Percentiles rank a stretch among this genome's conserved stretches.
Evolutionary conservation across 2,888 invertebrate species (phyloP).

Genomic region (Plagodis dolabraria): DNA sequence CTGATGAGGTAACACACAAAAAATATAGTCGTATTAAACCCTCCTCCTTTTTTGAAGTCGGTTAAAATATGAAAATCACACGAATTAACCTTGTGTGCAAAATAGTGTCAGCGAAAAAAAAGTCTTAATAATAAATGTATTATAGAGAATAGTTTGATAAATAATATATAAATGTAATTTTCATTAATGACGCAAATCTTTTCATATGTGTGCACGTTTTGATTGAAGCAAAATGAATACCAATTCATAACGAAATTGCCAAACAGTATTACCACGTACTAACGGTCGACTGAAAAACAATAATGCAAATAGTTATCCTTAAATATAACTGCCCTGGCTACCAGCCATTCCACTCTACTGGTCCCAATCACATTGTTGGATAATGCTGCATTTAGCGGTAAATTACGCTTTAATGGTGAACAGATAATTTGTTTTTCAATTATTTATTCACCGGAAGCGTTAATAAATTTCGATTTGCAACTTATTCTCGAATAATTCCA

Average conservation of each 20-base stretch:
- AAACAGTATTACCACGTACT: slow-evolving; percentile 27
- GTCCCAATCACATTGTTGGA: slow-evolving; percentile 14
- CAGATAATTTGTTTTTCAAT: slow-evolving; percentile 14
- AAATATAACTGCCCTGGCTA: slow-evolving; percentile 18
- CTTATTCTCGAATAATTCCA: background rate
- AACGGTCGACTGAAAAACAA: slow-evolving; percentile 31
- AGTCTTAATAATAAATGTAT: too few species aligned
- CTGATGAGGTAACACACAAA: too few species aligned
- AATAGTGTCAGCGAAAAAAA: too few species aligned
- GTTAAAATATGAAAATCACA: too few species aligned
- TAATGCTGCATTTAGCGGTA: slow-evolving; percentile 8
- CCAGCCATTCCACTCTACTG: slow-evolving; percentile 9
- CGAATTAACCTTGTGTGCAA: too few species aligned
- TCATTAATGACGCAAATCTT: too few species aligned
- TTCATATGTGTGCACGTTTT: too few species aligned
- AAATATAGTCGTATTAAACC: too few species aligned
- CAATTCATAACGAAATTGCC: background rate
- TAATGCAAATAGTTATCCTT: slow-evolving; percentile 30
- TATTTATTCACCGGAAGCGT: slow-evolving; percentile 10
- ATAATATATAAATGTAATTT: too few species aligned
- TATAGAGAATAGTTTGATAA: too few species aligned
- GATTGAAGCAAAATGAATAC: too few species aligned
- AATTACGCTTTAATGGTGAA: slow-evolving; percentile 9
- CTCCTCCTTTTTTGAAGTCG: too few species aligned
- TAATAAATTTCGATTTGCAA: slow-evolving; percentile 1